Evolutionary conservation across 2,888 invertebrate species (phyloP), one percentile per base, ranked within the genome.

Genomic region (Stenodera caucasica): DNA sequence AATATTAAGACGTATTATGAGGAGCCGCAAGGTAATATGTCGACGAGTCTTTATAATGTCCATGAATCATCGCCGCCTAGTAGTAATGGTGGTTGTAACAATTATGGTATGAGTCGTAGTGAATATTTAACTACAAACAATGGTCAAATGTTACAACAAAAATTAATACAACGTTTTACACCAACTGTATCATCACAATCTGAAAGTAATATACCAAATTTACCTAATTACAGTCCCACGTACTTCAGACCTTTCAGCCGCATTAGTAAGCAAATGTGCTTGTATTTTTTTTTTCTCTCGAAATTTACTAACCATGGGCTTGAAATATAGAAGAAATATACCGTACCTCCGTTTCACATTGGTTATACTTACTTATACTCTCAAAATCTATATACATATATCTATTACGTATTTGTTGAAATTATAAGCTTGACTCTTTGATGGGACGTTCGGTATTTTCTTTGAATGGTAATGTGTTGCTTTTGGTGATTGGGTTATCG

Each of bases 1-100:
- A 80, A 82, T 56, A 81, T 83, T 54, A 80, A 82, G 68, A 78
- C 83, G 1, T 84, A 82, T 71, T 81, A 81, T 64, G 84, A 84
- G 65, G 82, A 83, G 18, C 80, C 83, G 8, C 70, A 75, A 29
- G 70, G 72, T 29, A 76, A 68, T 61, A 75, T 78, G 54, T 77
- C 80, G 45, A 77, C 82, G 14, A 81, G 80, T 67, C 70, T 82
- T 66, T 82, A 81, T 70, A 82, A 79, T 65, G 79, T 81, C 29
- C 77, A 78, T 56, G 80, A 80, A 32, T 73, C 77, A 5, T 51
- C 68, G 67, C 37, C 37, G 9, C n/a, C n/a, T n/a, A n/a, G n/a
- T n/a, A 40, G 15, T 8, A 40, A 40, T 40, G 37, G 37, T 40
- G n/a, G n/a, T n/a, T n/a, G n/a, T n/a, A n/a, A 73, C 29, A 58